Percentiles rank a stretch among this genome's conserved stretches.
phyloP scores from a whole-genome alignment of 2,113 vertebrate genomes.

The Opisthocomus hoazin region DNA sequence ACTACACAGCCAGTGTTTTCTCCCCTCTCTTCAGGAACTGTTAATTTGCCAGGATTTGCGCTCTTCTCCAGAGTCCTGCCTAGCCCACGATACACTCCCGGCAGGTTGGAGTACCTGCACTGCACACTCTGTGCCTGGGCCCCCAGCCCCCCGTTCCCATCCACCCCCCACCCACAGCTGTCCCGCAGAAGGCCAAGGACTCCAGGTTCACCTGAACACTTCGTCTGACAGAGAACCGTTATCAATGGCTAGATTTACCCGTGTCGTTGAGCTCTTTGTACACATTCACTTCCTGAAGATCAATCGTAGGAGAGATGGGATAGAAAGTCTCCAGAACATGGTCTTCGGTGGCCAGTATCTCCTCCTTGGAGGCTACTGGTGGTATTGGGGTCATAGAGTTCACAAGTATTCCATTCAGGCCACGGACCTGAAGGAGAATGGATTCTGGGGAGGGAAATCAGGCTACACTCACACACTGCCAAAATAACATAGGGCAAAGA shows the following conservation, averaged over 20 bases:
- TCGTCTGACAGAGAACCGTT: background rate
- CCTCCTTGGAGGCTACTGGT: conserved; percentile 74
- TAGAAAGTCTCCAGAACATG: conserved; percentile 82
- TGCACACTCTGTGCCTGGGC: background rate
- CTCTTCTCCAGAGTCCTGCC: background rate
- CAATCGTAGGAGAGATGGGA: conserved; percentile 87
- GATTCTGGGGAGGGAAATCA: conserved; percentile 73
- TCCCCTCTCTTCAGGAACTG: background rate
- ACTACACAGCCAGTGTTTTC: background rate
- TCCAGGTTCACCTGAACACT: background rate
- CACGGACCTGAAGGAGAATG: conserved; percentile 82
- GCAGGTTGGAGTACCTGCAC: background rate
- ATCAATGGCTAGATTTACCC: conserved; percentile 51
- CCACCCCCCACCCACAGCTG: background rate
- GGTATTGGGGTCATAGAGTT: conserved; percentile 78
- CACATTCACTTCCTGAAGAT: conserved; percentile 81
- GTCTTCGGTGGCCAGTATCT: conserved; percentile 75
- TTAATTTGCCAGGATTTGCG: background rate
- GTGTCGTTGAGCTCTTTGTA: conserved; percentile 75
- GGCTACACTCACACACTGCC: background rate
- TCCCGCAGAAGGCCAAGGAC: background rate
- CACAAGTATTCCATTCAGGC: conserved; percentile 74
- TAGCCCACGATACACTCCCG: rapidly evolving
- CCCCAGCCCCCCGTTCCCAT: background rate
- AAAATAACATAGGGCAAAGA: background rate